Percentiles rank a stretch among this genome's conserved stretches.
phyloP scores from a whole-genome alignment of 2,888 invertebrate genomes.

The Cosmopolites sordidus region DNA sequence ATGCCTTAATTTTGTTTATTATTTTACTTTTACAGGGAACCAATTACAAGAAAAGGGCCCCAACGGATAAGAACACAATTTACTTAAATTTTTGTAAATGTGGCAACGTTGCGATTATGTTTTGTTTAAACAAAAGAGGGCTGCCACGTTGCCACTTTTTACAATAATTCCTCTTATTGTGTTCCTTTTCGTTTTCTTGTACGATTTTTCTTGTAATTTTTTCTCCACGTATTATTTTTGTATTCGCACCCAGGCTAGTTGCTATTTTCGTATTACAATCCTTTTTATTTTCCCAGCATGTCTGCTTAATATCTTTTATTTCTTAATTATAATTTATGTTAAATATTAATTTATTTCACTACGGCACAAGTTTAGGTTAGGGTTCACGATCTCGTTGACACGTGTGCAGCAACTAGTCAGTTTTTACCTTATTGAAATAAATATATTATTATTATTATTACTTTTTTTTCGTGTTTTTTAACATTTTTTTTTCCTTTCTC shows the following conservation, averaged over 20 bases:
- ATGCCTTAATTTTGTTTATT: constrained; percentile 32
- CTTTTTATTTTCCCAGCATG: constrained; percentile 30
- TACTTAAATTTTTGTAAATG: no score
- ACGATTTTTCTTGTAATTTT: background rate
- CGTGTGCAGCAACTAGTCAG: constrained; percentile 53
- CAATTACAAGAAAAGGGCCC: constrained; percentile 5
- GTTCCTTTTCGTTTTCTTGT: background rate
- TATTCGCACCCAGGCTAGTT: constrained; percentile 34
- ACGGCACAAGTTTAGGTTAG: constrained; percentile 43
- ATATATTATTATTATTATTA: constrained; percentile 39
- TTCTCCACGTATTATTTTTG: constrained; percentile 17
- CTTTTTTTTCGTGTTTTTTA: constrained; percentile 35
- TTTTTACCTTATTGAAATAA: constrained; percentile 38
- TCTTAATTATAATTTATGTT: constrained; percentile 32
- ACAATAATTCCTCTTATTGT: background rate
- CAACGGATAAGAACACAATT: background rate
- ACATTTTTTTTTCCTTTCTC: constrained; percentile 23
- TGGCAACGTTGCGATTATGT: no score
- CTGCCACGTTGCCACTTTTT: no score
- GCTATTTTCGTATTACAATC: constrained; percentile 26
- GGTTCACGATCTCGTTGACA: constrained; percentile 45
- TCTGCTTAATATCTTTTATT: constrained; percentile 32
- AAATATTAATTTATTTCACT: constrained; percentile 37
- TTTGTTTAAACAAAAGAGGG: no score
- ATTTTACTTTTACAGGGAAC: constrained; percentile 4